These are phyloP conservation scores for Hycleus cichorii DNA, from an alignment of 1,140 invertebrate genomes.

Conservation along the genomic window DNA sequence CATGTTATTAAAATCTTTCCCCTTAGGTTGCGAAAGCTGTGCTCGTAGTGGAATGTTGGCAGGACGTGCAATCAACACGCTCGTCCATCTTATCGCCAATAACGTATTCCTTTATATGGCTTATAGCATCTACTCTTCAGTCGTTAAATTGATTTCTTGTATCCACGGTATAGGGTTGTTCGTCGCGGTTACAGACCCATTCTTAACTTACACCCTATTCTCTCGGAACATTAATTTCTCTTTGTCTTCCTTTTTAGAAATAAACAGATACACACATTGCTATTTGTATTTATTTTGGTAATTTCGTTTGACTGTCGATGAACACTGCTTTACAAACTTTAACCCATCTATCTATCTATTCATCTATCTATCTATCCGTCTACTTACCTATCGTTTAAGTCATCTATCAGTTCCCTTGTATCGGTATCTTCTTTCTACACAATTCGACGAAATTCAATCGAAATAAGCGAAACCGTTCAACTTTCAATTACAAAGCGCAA, in stretches of 20 bases:
- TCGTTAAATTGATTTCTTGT: constrained; percentile 38
- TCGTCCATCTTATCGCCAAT: constrained; percentile 35
- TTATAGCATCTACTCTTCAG: constrained; percentile 23
- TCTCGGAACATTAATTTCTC: constrained; percentile 38
- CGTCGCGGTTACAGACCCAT: constrained; percentile 1
- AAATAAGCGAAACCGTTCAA: too few relatives aligned
- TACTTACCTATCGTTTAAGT: too few relatives aligned
- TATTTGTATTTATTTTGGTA: constrained; percentile 29
- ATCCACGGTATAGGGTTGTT: constrained; percentile 5
- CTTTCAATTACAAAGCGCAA: too few relatives aligned
- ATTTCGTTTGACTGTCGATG: constrained; percentile 32
- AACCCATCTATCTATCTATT: too few relatives aligned
- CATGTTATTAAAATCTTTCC: constrained; percentile 20
- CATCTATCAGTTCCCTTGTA: too few relatives aligned
- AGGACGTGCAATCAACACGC: constrained; percentile 26
- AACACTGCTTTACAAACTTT: not conserved
- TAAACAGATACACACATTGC: constrained; percentile 32
- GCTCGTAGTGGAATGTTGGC: constrained; percentile 14
- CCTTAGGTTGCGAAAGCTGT: constrained; percentile 4
- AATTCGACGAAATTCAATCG: too few relatives aligned
- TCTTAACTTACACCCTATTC: constrained; percentile 16
- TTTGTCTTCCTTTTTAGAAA: constrained; percentile 31
- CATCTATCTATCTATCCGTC: too few relatives aligned
- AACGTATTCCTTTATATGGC: constrained; percentile 31
- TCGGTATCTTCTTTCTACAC: too few relatives aligned